A percentile compares a stretch with the other conserved stretches of the same genome.
Evolutionary conservation across 1,140 invertebrate species (phyloP).

Genomic region (Drosophila serrata): DNA sequence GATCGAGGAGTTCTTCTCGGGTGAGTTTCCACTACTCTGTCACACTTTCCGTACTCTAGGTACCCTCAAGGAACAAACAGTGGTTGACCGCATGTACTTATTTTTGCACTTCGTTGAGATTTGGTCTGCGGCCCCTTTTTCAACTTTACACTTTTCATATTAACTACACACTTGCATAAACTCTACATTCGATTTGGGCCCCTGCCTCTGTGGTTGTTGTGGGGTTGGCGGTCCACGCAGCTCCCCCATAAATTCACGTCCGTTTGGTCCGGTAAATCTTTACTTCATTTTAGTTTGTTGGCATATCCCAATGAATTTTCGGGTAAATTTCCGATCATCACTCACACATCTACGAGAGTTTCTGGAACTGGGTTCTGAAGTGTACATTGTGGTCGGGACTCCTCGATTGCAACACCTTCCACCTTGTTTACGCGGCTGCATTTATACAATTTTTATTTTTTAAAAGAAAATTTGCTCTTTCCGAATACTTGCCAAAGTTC

Average conservation of each 20-base stretch:
- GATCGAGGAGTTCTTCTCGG: conserved; percentile 83
- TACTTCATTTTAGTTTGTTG: conserved; percentile 7
- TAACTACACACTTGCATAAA: conserved; percentile 39
- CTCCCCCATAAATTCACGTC: conserved; percentile 31
- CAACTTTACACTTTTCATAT: conserved; percentile 43
- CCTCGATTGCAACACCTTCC: conserved; percentile 25
- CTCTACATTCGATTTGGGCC: conserved; percentile 23
- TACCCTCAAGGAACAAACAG: conserved; percentile 28
- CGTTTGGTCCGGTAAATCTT: conserved; percentile 28
- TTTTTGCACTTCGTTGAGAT: conserved; percentile 41
- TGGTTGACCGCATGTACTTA: conserved; percentile 49
- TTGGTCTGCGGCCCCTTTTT: conserved; percentile 35
- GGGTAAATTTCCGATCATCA: conserved; percentile 24
- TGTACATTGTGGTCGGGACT: conserved; percentile 25
- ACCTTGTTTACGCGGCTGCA: conserved; percentile 11
- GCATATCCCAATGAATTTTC: conserved; percentile 14
- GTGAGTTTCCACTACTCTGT: conserved; percentile 54
- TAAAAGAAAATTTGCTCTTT: conserved; percentile 8
- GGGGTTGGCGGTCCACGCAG: conserved; percentile 14
- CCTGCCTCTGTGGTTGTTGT: conserved; percentile 27
- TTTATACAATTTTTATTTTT: conserved; percentile 14
- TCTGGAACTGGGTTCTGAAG: conserved; percentile 26
- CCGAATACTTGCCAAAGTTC: conserved; percentile 19
- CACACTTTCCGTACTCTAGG: background rate
- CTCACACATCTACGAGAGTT: conserved; percentile 16